Evolutionary conservation across 2,888 invertebrate genomes (phyloP).

Genomic region (Trachelus stipa): DNA sequence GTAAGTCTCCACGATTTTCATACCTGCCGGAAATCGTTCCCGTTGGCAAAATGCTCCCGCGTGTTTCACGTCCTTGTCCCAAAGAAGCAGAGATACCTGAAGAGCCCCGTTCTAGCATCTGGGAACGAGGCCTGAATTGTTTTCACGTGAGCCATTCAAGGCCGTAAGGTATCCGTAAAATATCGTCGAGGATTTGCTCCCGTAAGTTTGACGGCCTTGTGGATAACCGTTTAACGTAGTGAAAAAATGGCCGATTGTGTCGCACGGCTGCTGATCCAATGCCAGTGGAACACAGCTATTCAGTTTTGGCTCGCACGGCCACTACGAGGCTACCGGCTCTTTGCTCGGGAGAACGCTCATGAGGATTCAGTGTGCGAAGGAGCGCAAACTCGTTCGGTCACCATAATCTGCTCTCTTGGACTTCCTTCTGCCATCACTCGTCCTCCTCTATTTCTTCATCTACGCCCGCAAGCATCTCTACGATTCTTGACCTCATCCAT

Average conservation of each 20-base stretch:
- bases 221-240: not conserved
- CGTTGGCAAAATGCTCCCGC: not conserved
- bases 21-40: not conserved
- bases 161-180: not conserved
- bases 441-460: constrained; percentile 3
- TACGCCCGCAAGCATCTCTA: not conserved
- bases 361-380: constrained; percentile 26
- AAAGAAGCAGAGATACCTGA: not conserved
- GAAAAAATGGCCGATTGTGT: constrained; percentile 27
- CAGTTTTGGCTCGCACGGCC: constrained; percentile 20
- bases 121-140: not conserved
- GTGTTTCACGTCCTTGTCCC: not conserved
- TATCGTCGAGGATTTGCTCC: not conserved
- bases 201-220: not conserved
- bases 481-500: not conserved
- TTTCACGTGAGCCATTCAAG: not conserved
- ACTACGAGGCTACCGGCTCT: constrained; percentile 14
- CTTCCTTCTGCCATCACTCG: constrained; percentile 6
- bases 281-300: constrained; percentile 28
- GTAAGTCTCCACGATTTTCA: not conserved
- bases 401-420: constrained; percentile 13
- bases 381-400: constrained; percentile 26
- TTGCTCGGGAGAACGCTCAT: constrained; percentile 19
- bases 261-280: constrained; percentile 25
- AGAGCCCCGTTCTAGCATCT: not conserved